These are phyloP conservation scores for Stictocephala bisonia DNA, from an alignment of 2,888 invertebrate genomes.

Conservation along the genomic window DNA sequence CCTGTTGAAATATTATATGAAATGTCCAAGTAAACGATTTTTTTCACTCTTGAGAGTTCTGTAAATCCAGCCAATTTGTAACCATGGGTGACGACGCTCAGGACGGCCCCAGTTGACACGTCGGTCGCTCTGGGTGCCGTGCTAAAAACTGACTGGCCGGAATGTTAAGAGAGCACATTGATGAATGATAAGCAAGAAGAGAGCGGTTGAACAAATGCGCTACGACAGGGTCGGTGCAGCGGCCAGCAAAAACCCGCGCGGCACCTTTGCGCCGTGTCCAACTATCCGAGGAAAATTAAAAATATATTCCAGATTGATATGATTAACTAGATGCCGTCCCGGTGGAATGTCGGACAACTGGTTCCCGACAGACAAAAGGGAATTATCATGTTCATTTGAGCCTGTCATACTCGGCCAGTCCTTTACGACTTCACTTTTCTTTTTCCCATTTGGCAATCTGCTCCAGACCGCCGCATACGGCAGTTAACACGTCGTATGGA, in stretches of 20 bases:
- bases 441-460: slow-evolving; percentile 28
- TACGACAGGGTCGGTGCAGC: slow-evolving; percentile 31
- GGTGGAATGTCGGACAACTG: slow-evolving; percentile 36
- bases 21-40: no score
- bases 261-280: slow-evolving; percentile 35
- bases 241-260: slow-evolving; percentile 37
- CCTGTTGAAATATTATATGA: no score
- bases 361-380: slow-evolving; percentile 25
- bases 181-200: slow-evolving; percentile 39
- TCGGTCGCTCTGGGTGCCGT: no score
- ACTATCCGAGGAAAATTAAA: slow-evolving; percentile 44
- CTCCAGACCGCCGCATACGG: background rate
- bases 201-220: slow-evolving; percentile 28
- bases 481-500: slow-evolving; percentile 21
- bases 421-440: no score
- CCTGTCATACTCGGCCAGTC: slow-evolving; percentile 18
- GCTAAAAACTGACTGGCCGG: slow-evolving; percentile 33
- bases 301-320: slow-evolving; percentile 41
- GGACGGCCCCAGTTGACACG: no score
- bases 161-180: slow-evolving; percentile 35
- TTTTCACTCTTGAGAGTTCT: no score
- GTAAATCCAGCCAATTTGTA: no score
- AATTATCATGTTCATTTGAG: slow-evolving; percentile 41
- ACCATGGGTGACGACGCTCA: no score
- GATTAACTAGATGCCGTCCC: background rate